Evolutionary conservation across 2,888 invertebrate species (phyloP).

Genomic region (Synergus laeviventris): DNA sequence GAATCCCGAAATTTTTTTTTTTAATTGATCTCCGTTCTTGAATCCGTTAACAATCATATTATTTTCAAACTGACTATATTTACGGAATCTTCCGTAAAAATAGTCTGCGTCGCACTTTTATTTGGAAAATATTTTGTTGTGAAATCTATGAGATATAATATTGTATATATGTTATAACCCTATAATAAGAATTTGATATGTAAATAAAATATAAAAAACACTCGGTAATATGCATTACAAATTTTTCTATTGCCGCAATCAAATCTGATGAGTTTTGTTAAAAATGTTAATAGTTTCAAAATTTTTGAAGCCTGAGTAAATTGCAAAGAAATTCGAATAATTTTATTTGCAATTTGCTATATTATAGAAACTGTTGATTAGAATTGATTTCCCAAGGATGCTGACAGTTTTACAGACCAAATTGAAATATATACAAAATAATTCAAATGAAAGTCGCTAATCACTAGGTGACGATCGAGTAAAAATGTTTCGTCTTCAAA

Average conservation of each 20-base stretch:
- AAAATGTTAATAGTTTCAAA: too few species aligned
- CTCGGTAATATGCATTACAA: constrained; percentile 19
- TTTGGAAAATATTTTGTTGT: constrained; percentile 1
- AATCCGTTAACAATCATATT: background rate
- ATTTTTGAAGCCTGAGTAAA: too few species aligned
- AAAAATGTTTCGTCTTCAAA: too few species aligned
- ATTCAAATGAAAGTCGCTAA: background rate
- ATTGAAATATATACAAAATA: constrained; percentile 31
- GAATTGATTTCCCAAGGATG: background rate
- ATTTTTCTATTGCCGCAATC: constrained; percentile 24
- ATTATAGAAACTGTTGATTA: background rate
- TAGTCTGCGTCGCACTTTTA: too few species aligned
- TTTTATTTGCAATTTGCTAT: too few species aligned
- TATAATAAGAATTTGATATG: constrained; percentile 11
- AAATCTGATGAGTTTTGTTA: background rate
- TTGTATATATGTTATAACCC: constrained; percentile 15
- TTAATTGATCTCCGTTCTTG: background rate
- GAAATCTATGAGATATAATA: background rate
- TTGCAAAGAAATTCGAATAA: too few species aligned
- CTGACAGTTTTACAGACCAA: constrained; percentile 9
- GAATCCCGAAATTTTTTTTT: background rate
- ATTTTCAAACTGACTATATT: too few species aligned
- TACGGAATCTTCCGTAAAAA: too few species aligned
- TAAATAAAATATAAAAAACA: constrained; percentile 35
- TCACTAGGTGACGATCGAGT: background rate